Base-by-base conservation (phyloP, 2,888 invertebrate species). In the Drosophila fungiperda region DNA sequence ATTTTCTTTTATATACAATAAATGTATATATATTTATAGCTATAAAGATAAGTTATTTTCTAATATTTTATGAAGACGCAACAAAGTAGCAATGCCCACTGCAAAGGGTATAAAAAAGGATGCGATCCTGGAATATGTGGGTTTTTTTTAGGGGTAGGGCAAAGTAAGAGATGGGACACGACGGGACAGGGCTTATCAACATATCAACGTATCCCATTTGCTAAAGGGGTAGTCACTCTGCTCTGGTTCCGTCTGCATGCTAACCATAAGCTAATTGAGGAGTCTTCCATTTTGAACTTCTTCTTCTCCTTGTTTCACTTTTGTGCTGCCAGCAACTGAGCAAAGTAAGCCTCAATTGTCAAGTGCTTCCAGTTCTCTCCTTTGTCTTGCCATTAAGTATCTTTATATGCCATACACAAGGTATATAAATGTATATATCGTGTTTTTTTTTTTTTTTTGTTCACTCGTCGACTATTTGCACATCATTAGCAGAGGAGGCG, bases 221-320 rank as follows among this genome's bases (percentile, higher is more conserved):
- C 23, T 12, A 52, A 68, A 66, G 50, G 77, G 78, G 74, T 74
- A 62, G 68, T 45, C 54, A 9, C 61, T 23, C 45, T 29, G 29
- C 29, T 29, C 29, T 6, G 36, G 35, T 23, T 52, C 33, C 54
- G 52, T 52, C 32, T 66, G 26, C 54, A 45, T 60, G 45, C 58
- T 50, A 58, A 54, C 60, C 55, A 71, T 64, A 74, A 78, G 87
- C 87, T 87, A 84, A 84, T 87, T 84, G 87, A 82, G 73, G 72
- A 78, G 64, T 68, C 76, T 72, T 76, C 48, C 73, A 42, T 54
- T 40, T 50, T 63, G 38, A 73, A 36, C 40, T 15, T 54, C 49
- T 38, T 33, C 2, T 26, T 26, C 61, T 40, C 33, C 36, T 55
- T 55, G 40, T 40, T 40, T 32, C 20, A n/a, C 32, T 38, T 45